Conservation (phyloP, 1,140 invertebrate genomes). For the Drosophila sproati region DNA sequence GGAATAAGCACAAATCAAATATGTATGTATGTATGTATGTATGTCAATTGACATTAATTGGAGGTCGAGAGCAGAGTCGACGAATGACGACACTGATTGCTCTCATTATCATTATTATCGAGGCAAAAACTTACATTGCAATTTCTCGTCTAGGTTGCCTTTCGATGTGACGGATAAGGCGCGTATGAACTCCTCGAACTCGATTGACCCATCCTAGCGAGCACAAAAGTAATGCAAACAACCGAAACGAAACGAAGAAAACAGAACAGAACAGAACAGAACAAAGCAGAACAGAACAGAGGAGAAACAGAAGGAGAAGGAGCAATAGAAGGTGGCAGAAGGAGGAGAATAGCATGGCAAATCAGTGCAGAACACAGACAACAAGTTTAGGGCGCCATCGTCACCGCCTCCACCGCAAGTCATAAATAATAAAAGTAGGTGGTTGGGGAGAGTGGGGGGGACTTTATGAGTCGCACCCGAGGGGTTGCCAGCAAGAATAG, state of each 20-base stretch:
- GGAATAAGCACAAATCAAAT: slow-evolving; percentile 7
- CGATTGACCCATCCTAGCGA: slow-evolving; percentile 96
- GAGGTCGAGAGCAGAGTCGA: neutral
- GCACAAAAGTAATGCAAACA: slow-evolving; percentile 40
- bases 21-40: too few relatives aligned
- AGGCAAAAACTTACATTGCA: slow-evolving; percentile 93
- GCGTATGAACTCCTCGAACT: slow-evolving; percentile 98
- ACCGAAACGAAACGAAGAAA: neutral
- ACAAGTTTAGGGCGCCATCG: slow-evolving; percentile 43
- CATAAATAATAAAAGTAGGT: slow-evolving; percentile 67
- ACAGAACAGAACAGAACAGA: neutral
- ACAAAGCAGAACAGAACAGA: slow-evolving; percentile 8
- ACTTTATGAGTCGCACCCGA: slow-evolving; percentile 56
- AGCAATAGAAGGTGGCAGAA: neutral
- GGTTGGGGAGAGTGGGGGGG: neutral
- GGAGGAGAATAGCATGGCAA: slow-evolving; percentile 55
- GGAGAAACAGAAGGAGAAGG: slow-evolving; percentile 13
- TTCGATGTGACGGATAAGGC: slow-evolving; percentile 97
- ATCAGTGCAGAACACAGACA: slow-evolving; percentile 73
- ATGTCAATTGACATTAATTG: slow-evolving; percentile 37
- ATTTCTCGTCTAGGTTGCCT: slow-evolving; percentile 97
- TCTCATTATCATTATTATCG: neutral
- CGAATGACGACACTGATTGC: slow-evolving; percentile 11
- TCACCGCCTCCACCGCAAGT: slow-evolving; percentile 16
- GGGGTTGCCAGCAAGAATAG: slow-evolving; percentile 1